These are phyloP conservation scores for Synergus laeviventris DNA, from an alignment of 2,888 invertebrate species.

Conservation along the genomic window DNA sequence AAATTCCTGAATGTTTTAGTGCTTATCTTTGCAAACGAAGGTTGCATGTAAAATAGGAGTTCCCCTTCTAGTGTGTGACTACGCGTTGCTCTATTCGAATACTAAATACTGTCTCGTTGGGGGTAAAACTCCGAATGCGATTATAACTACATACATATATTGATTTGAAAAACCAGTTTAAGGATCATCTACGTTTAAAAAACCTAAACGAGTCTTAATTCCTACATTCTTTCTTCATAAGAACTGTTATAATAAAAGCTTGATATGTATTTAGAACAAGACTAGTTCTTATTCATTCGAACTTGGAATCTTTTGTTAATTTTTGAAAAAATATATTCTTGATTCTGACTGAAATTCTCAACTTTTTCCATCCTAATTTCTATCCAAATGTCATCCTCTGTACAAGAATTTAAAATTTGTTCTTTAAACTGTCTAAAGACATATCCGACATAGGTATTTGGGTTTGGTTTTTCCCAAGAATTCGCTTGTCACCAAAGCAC, in stretches of 20 bases:
- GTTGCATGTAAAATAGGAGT: constrained; percentile 50
- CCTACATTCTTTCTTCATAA: not conserved
- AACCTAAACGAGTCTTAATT: not conserved
- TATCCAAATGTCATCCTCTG: no score
- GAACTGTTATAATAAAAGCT: not conserved
- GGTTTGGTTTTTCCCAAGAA: constrained; percentile 37
- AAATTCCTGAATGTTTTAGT: constrained; percentile 48
- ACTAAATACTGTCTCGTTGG: constrained; percentile 43
- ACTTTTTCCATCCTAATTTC: not conserved
- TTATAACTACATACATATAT: constrained; percentile 2
- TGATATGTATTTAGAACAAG: not conserved
- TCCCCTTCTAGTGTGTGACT: constrained; percentile 38
- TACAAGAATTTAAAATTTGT: not conserved
- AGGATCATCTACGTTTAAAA: not conserved
- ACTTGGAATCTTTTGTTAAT: no score
- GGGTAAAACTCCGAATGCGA: not conserved
- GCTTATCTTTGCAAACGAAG: constrained; percentile 30
- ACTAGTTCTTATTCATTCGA: not conserved
- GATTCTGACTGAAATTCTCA: no score
- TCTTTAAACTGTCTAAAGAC: not conserved
- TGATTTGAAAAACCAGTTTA: constrained; percentile 10
- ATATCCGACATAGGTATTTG: not conserved
- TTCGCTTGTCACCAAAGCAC: constrained; percentile 30
- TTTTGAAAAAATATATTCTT: no score
- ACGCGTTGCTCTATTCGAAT: constrained; percentile 47